These are phyloP conservation scores for Empidonax alnorum DNA, from an alignment of 2,113 vertebrate genomes.

Conservation along the genomic window DNA sequence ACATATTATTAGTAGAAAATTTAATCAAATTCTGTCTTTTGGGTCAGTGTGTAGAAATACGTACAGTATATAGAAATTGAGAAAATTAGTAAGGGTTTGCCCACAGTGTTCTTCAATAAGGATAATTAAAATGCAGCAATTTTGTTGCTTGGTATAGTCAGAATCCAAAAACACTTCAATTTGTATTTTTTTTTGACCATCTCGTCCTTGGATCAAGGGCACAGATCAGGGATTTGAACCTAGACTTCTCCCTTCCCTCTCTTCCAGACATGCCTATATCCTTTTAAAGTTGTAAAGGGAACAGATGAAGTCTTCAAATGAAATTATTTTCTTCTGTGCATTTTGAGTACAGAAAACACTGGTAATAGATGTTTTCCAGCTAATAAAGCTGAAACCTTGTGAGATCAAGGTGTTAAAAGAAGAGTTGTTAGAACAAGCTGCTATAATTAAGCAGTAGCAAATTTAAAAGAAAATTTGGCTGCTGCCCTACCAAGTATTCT, in stretches of 20 bases:
- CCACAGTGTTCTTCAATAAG: neutral
- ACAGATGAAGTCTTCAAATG: neutral
- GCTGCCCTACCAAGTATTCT: neutral
- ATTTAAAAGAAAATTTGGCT: conserved; percentile 9
- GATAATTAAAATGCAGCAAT: neutral
- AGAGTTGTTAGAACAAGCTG: neutral
- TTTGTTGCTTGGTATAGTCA: neutral
- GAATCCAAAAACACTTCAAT: neutral
- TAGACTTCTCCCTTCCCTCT: neutral
- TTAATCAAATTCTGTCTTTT: neutral
- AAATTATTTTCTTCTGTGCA: neutral
- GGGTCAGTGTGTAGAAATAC: neutral
- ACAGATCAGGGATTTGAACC: neutral
- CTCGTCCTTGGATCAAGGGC: neutral
- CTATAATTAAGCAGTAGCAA: neutral
- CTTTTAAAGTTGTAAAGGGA: neutral
- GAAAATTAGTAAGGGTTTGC: neutral
- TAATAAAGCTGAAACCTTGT: conserved; percentile 6
- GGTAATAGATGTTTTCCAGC: neutral
- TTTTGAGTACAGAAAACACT: neutral
- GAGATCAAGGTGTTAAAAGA: conserved; percentile 8
- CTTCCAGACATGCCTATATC: neutral
- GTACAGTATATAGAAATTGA: neutral
- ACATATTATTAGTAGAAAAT: neutral
- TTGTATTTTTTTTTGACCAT: neutral